These are phyloP conservation scores for Oenanthe oenanthe DNA, from an alignment of 2,113 vertebrate genomes.

Conservation along the genomic window DNA sequence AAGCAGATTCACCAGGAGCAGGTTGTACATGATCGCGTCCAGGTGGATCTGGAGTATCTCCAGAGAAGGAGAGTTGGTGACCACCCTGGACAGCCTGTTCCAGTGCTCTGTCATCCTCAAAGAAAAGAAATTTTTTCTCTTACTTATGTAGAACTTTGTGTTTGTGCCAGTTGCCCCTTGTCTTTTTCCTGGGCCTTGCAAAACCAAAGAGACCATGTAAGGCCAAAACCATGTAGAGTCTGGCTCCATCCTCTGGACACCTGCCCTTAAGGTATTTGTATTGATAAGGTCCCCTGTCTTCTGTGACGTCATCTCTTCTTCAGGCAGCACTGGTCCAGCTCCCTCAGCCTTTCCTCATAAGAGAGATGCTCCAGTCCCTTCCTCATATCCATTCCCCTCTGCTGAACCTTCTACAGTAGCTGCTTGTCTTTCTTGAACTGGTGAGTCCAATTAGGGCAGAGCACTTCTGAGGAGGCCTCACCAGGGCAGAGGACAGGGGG, in stretches of 20 bases:
- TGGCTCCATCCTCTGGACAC: neutral
- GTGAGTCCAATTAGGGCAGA: neutral
- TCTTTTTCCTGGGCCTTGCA: neutral
- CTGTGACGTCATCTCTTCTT: neutral
- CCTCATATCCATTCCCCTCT: neutral
- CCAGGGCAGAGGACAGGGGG: neutral
- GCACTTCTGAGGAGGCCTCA: fast-evolving
- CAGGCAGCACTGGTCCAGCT: neutral
- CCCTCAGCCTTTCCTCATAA: neutral
- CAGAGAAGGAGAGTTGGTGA: neutral
- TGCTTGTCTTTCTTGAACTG: neutral
- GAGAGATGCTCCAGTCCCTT: neutral
- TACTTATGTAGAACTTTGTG: neutral
- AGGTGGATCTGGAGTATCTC: neutral
- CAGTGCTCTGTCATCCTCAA: neutral
- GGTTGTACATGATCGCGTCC: neutral
- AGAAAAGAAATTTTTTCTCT: neutral
- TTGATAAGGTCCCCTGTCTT: too few relatives aligned
- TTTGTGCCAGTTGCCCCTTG: neutral
- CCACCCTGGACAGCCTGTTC: neutral
- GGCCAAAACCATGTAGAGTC: neutral
- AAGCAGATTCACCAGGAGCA: neutral
- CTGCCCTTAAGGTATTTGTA: neutral
- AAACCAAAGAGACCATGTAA: too few relatives aligned
- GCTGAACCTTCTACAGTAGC: neutral